phyloP scores from a whole-genome alignment of 1,140 invertebrate species.

The Ceratosolen fusciceps region DNA sequence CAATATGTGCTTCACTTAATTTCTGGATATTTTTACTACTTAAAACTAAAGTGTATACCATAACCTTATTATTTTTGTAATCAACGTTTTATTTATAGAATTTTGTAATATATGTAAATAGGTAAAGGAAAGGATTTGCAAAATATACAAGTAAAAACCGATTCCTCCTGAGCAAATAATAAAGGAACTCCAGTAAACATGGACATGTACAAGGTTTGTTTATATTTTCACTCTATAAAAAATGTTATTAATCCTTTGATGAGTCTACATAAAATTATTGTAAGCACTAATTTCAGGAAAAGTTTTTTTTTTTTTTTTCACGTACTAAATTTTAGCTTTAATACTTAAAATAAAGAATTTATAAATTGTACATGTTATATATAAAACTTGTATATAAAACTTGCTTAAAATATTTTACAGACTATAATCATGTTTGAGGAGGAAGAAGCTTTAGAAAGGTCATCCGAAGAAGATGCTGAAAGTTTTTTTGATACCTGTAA shows the following conservation, averaged over 20 bases:
- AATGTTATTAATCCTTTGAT: not conserved
- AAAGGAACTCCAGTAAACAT: conserved; percentile 56
- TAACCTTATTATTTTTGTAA: conserved; percentile 16
- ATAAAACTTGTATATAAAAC: too few relatives aligned
- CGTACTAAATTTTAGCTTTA: too few relatives aligned
- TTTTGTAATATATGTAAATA: conserved; percentile 53
- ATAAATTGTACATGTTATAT: too few relatives aligned
- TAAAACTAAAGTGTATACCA: not conserved
- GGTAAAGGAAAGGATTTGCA: conserved; percentile 64
- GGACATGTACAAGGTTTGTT: conserved; percentile 67
- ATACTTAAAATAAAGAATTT: too few relatives aligned
- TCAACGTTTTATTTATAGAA: not conserved
- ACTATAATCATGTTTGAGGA: conserved; percentile 81
- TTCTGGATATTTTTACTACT: not conserved
- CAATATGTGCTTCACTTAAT: not conserved
- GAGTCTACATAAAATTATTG: not conserved
- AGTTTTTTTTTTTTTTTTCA: too few relatives aligned
- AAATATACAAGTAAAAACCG: conserved; percentile 59
- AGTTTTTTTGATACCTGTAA: conserved; percentile 80
- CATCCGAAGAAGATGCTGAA: conserved; percentile 77
- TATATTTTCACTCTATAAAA: not conserved
- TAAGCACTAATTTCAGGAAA: not conserved
- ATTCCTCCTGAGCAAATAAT: conserved; percentile 52
- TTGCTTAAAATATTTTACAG: conserved; percentile 59
- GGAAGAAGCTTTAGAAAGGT: conserved; percentile 77